Evolutionary conservation across 1,140 invertebrate genomes (phyloP).

Genomic region (Triops longicaudatus): DNA sequence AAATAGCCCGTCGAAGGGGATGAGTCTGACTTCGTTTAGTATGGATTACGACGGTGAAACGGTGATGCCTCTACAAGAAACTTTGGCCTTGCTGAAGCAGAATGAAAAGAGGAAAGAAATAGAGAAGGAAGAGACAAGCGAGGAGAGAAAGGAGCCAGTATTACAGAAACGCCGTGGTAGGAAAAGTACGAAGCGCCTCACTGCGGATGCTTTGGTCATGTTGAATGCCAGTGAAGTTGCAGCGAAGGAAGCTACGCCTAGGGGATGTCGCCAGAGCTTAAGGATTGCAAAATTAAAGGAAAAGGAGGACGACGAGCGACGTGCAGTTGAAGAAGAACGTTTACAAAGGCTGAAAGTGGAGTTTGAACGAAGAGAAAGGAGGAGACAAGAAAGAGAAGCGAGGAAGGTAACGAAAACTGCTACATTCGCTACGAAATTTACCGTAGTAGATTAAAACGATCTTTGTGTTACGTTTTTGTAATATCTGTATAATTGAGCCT

Average conservation of each 20-base stretch:
- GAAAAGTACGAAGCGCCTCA: background rate
- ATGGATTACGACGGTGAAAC: background rate
- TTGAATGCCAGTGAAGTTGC: background rate
- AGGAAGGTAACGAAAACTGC: slow-evolving; percentile 32
- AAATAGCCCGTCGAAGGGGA: background rate
- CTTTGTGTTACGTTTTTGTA: too few species aligned
- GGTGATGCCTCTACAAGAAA: background rate
- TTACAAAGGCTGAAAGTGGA: slow-evolving; percentile 42
- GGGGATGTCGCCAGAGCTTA: slow-evolving; percentile 60
- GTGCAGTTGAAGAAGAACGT: slow-evolving; percentile 50
- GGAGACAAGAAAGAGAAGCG: slow-evolving; percentile 53
- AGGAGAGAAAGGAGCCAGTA: background rate
- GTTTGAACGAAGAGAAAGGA: slow-evolving; percentile 47
- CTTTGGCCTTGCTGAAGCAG: background rate
- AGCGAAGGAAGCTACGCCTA: background rate
- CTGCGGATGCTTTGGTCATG: background rate
- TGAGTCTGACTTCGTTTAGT: background rate
- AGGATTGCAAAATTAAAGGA: slow-evolving; percentile 77
- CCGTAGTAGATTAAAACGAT: background rate
- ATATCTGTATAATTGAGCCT: too few species aligned
- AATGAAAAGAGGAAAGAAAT: background rate
- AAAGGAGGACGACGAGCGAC: slow-evolving; percentile 59
- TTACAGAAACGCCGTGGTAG: background rate
- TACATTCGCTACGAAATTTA: background rate
- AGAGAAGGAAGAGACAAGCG: background rate